Evolutionary conservation across 2,888 invertebrate species (phyloP).

Genomic region (Drosophila kanekoi): DNA sequence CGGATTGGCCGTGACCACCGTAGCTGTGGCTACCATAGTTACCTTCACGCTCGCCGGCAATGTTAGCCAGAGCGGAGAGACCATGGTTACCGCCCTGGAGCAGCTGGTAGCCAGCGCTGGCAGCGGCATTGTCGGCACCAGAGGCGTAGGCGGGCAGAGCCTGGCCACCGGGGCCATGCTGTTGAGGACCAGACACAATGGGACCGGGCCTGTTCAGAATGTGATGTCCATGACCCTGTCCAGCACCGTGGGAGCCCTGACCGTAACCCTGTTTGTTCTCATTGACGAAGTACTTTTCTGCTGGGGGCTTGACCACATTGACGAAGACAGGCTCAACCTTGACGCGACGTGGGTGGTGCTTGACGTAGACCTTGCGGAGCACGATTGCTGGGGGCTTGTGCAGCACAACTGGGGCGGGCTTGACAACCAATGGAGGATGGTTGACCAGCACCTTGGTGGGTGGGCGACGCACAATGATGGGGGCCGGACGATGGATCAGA

Average conservation of each 20-base stretch:
- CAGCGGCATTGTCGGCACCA: slow-evolving; percentile 71
- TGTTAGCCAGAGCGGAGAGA: slow-evolving; percentile 72
- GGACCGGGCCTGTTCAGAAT: slow-evolving; percentile 40
- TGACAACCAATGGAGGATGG: slow-evolving; percentile 84
- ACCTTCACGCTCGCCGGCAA: slow-evolving; percentile 66
- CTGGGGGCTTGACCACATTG: slow-evolving; percentile 84
- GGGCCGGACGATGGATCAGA: slow-evolving; percentile 84
- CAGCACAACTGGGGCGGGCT: slow-evolving; percentile 84
- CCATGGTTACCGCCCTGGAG: slow-evolving; percentile 76
- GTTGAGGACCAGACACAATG: slow-evolving; percentile 47
- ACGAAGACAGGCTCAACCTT: slow-evolving; percentile 84
- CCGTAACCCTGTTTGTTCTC: slow-evolving; percentile 81
- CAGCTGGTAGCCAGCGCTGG: slow-evolving; percentile 78
- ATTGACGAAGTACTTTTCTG: slow-evolving; percentile 84
- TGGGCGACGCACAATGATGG: slow-evolving; percentile 84
- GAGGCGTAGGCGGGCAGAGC: slow-evolving; percentile 70
- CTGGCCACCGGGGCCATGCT: slow-evolving; percentile 45
- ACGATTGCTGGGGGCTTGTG: slow-evolving; percentile 85
- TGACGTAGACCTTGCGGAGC: slow-evolving; percentile 82
- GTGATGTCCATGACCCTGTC: slow-evolving; percentile 23
- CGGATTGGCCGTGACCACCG: slow-evolving; percentile 47
- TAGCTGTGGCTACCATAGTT: slow-evolving; percentile 54
- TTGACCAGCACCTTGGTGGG: slow-evolving; percentile 84
- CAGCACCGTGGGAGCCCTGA: slow-evolving; percentile 41
- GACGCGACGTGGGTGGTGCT: slow-evolving; percentile 83